phyloP scores from a whole-genome alignment of 2,113 vertebrate genomes.

The Anser brachyrhynchus region DNA sequence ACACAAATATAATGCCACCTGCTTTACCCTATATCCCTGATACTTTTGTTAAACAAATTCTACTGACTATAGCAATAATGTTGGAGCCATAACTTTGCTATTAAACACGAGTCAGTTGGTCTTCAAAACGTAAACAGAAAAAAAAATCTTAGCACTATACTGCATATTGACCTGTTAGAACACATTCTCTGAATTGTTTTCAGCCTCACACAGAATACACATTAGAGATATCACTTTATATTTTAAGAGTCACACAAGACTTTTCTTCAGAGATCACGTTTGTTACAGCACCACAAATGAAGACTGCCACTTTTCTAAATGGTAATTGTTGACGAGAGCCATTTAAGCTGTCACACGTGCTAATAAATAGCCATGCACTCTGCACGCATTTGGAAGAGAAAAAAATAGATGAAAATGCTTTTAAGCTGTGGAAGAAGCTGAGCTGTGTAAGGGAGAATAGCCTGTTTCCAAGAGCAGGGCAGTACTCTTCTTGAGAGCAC shows the following conservation, averaged over 20 bases:
- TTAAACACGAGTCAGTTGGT: not conserved
- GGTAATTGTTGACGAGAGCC: slow-evolving; percentile 23
- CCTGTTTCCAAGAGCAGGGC: slow-evolving; percentile 11
- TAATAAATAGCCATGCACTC: slow-evolving; percentile 33
- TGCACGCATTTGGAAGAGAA: not conserved
- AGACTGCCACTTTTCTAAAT: slow-evolving; percentile 11
- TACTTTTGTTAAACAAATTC: not conserved
- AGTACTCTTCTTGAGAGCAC: not conserved
- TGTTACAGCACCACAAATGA: not conserved
- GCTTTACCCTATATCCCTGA: not conserved
- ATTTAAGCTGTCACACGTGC: slow-evolving; percentile 25
- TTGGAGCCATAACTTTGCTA: not conserved
- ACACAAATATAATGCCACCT: not conserved
- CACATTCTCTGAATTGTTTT: not conserved
- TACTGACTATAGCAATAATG: not conserved
- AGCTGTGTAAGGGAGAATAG: not conserved
- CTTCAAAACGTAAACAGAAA: not conserved
- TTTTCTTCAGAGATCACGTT: slow-evolving; percentile 34
- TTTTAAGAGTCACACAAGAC: not conserved
- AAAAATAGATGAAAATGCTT: not conserved
- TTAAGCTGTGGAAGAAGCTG: slow-evolving; percentile 20
- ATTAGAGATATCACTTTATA: not conserved
- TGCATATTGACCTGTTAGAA: not conserved
- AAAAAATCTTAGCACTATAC: not conserved
- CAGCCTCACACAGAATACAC: not conserved